Base-by-base conservation (phyloP, 2,888 invertebrate species). In the Dasypogon diadema region DNA sequence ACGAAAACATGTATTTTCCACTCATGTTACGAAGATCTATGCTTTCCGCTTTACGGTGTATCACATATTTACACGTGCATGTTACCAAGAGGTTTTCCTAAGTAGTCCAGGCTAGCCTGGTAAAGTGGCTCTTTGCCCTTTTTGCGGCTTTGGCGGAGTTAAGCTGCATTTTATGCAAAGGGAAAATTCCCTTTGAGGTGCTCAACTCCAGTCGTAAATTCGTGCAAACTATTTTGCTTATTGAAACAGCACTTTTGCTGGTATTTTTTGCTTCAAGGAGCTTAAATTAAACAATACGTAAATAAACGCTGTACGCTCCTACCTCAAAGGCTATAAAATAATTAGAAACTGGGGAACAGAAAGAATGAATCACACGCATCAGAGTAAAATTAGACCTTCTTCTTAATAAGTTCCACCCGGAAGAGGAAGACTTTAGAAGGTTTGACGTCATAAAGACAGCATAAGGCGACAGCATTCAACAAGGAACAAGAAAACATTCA, bases 1-100 rank as follows among this genome's bases (percentile, higher is more conserved):
- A 70, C 70, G 51, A 70, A 70, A 70, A 70, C 54, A 70, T 70
- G 70, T 54, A 70, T 34, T 70, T 70, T 70, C 54, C 70, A 70
- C 30, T 51, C 70, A 51, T 70, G 70, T 70, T 70, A 34, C 21
- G 70, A 34, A 54, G 70, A 70, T 70, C 70, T 70, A 70, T 70
- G 34, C 54, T 70, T 70, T 54, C 70, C 54, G 70, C 18, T 54
- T 70, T 14, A 14, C 54, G n/a, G 30, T 26, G 21, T 21, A 65
- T 37, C 46, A 22, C 65, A 46, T 21, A 24, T 65, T 65, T 65
- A 56, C 65, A 46, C 65, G 46, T 65, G 65, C 65, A 65, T 48
- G 42, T 46, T 46, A 24, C 65, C 65, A 24, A 48, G 46, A 48
- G 65, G 65, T 24, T 48, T 24, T 51, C 26, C 46, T 24, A 24